phyloP scores from a whole-genome alignment of 2,888 invertebrate species.

The Andrena bicolor region DNA sequence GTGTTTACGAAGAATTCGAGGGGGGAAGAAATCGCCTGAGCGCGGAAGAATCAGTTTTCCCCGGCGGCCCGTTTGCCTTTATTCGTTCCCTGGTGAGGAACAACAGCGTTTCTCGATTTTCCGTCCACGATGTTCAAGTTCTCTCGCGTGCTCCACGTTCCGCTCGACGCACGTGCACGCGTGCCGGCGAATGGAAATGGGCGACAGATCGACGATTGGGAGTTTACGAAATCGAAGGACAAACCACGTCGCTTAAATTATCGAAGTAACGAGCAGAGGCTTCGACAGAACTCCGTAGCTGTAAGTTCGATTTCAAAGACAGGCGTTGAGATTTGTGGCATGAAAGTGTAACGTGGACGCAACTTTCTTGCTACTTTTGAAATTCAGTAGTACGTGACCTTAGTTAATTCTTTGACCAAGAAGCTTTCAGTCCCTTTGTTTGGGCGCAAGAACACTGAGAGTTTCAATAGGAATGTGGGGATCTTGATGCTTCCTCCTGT shows the following conservation, averaged over 20 bases:
- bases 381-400: too few relatives aligned
- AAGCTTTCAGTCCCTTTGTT: too few relatives aligned
- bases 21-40: constrained; percentile 22
- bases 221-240: constrained; percentile 31
- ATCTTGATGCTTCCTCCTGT: too few relatives aligned
- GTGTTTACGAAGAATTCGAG: constrained; percentile 43
- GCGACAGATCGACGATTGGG: constrained; percentile 8
- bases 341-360: too few relatives aligned
- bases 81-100: constrained; percentile 17
- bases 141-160: constrained; percentile 2
- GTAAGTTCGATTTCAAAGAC: too few relatives aligned
- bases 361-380: too few relatives aligned
- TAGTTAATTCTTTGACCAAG: too few relatives aligned
- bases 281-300: background rate
- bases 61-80: constrained; percentile 16
- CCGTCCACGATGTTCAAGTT: background rate
- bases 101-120: constrained; percentile 11
- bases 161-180: constrained; percentile 4
- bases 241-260: constrained; percentile 6
- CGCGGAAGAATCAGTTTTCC: constrained; percentile 34
- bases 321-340: too few relatives aligned
- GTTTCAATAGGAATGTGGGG: too few relatives aligned
- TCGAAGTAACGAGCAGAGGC: background rate
- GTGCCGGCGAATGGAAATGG: constrained; percentile 27
- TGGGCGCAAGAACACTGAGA: too few relatives aligned